Percentiles rank a stretch among this genome's conserved stretches.
phyloP scores from a whole-genome alignment of 1,140 invertebrate species.

The Apocrypta bakeri region DNA sequence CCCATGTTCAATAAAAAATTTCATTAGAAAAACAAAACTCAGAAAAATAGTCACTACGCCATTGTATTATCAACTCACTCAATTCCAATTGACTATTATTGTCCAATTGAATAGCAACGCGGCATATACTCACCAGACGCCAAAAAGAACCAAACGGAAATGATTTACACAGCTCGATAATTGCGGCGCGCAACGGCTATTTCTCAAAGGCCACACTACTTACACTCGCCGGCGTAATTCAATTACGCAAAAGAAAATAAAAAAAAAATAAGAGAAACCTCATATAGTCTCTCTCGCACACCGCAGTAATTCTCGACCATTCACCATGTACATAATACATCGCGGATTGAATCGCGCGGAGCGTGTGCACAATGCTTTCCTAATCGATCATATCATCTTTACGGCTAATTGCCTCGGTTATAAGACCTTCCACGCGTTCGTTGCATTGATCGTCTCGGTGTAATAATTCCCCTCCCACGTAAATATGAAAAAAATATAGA shows the following conservation, averaged over 20 bases:
- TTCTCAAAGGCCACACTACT: not conserved
- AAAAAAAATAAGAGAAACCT: not conserved
- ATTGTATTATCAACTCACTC: no score
- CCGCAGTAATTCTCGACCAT: not conserved
- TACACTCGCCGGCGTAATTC: not conserved
- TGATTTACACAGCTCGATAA: not conserved
- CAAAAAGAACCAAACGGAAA: not conserved
- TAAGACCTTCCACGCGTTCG: not conserved
- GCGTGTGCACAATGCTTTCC: not conserved
- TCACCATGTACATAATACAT: not conserved
- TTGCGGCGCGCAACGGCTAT: not conserved
- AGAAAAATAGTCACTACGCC: no score
- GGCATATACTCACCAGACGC: no score
- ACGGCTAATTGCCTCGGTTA: slow-evolving; percentile 15
- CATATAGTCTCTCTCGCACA: not conserved
- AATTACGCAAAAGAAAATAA: not conserved
- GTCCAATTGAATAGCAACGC: no score
- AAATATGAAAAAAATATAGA: not conserved
- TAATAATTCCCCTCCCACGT: not conserved
- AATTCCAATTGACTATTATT: no score
- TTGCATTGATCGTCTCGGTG: not conserved
- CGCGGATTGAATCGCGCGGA: not conserved
- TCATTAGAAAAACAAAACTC: no score
- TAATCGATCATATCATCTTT: slow-evolving; percentile 15
- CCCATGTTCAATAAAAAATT: no score